phyloP scores from a whole-genome alignment of 2,113 vertebrate genomes.

The Podarcis muralis region DNA sequence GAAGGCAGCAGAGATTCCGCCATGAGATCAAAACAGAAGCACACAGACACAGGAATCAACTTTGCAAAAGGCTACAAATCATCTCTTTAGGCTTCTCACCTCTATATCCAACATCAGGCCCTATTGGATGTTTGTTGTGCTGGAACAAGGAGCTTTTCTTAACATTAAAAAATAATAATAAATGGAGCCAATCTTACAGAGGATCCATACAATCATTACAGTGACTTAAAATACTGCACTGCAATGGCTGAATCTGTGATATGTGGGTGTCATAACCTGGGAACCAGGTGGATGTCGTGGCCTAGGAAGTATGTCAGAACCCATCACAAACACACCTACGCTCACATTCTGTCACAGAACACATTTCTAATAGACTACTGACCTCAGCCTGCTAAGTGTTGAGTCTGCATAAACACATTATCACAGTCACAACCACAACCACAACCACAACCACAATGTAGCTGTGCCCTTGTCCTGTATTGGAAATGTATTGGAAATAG shows the following conservation, averaged over 20 bases:
- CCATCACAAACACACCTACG: too few relatives aligned
- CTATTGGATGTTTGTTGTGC: not conserved
- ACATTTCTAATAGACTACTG: too few relatives aligned
- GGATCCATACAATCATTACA: not conserved
- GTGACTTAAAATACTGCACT: not conserved
- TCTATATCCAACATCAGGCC: not conserved
- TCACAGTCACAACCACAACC: too few relatives aligned
- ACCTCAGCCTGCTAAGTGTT: too few relatives aligned
- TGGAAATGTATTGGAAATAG: too few relatives aligned
- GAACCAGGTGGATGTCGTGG: too few relatives aligned
- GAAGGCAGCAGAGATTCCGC: not conserved
- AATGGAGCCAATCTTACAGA: not conserved
- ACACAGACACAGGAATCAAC: not conserved
- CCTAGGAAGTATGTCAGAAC: too few relatives aligned
- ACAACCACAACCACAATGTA: too few relatives aligned
- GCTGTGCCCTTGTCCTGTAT: too few relatives aligned
- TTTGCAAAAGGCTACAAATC: not conserved
- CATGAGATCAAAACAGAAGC: not conserved
- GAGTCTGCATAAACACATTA: too few relatives aligned
- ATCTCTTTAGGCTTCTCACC: not conserved
- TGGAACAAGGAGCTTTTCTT: not conserved
- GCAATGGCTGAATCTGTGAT: not conserved
- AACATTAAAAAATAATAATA: not conserved
- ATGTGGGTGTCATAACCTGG: too few relatives aligned
- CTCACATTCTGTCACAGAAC: too few relatives aligned